Evolutionary conservation across 2,888 invertebrate genomes (phyloP).

Genomic region (Acleris literana): DNA sequence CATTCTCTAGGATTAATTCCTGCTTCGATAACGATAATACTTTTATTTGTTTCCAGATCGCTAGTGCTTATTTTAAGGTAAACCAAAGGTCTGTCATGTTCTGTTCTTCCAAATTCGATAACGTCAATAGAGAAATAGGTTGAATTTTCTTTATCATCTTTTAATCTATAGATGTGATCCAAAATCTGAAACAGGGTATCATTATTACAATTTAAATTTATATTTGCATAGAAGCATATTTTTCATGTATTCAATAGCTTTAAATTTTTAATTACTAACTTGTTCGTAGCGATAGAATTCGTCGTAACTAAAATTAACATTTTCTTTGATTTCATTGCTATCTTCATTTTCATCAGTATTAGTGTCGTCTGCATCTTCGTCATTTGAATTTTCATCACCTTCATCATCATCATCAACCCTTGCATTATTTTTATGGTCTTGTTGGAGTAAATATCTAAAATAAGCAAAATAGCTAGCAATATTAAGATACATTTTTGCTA

Average conservation of each 20-base stretch:
- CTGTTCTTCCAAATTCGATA: constrained; percentile 56
- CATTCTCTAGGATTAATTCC: constrained; percentile 88
- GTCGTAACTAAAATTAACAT: constrained; percentile 51
- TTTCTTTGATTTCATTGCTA: not conserved
- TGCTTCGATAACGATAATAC: constrained; percentile 83
- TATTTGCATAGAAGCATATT: too few species aligned
- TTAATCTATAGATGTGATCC: constrained; percentile 50
- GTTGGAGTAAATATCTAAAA: constrained; percentile 55
- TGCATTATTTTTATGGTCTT: constrained; percentile 40
- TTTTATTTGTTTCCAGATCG: constrained; percentile 57
- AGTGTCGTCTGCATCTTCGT: too few species aligned
- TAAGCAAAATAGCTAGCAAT: not conserved
- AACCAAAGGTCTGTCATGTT: constrained; percentile 57
- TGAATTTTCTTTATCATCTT: constrained; percentile 47
- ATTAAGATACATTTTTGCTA: not conserved
- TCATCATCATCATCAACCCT: constrained; percentile 28
- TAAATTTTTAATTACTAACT: constrained; percentile 49
- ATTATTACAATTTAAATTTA: too few species aligned
- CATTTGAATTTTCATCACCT: not conserved
- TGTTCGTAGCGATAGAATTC: constrained; percentile 60
- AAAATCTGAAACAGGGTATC: constrained; percentile 54
- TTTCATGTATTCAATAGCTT: too few species aligned
- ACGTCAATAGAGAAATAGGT: constrained; percentile 49
- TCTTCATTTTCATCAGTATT: constrained; percentile 1
- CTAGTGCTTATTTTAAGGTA: constrained; percentile 77